Evolutionary conservation across 2,888 invertebrate species (phyloP).

Genomic region (Copidosoma aretas): DNA sequence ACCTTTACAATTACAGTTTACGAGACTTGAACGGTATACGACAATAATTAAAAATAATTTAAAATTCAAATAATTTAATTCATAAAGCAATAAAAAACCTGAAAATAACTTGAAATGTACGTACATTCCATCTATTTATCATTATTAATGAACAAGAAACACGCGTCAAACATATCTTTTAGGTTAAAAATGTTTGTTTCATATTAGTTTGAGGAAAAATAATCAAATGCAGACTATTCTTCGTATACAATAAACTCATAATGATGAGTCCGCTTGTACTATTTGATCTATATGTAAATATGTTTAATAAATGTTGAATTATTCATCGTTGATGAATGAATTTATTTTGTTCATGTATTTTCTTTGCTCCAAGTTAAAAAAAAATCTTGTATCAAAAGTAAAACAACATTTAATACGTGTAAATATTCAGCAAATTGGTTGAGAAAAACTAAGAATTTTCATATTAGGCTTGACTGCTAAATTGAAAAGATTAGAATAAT

Average conservation of each 20-base stretch:
- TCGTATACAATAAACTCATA: background rate
- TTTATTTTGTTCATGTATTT: background rate
- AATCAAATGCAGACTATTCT: background rate
- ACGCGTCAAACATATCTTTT: background rate
- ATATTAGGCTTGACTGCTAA: no score
- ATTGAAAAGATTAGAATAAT: no score
- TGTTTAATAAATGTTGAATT: background rate
- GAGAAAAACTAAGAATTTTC: no score
- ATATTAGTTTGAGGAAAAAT: no score
- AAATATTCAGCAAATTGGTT: no score
- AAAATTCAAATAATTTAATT: no score
- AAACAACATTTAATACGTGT: no score
- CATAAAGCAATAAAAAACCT: background rate
- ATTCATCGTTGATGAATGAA: background rate
- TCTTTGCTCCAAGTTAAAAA: background rate
- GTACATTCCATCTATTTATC: background rate
- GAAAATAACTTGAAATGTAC: background rate
- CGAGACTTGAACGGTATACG: no score
- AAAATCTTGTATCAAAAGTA: background rate
- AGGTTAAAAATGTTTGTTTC: no score
- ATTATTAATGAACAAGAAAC: background rate
- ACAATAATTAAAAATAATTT: no score
- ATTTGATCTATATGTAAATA: background rate
- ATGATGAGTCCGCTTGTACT: background rate
- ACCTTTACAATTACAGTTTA: no score